These are phyloP conservation scores for Hyperoplus lanceolatus DNA, from an alignment of 2,797 vertebrate species.

Conservation along the genomic window DNA sequence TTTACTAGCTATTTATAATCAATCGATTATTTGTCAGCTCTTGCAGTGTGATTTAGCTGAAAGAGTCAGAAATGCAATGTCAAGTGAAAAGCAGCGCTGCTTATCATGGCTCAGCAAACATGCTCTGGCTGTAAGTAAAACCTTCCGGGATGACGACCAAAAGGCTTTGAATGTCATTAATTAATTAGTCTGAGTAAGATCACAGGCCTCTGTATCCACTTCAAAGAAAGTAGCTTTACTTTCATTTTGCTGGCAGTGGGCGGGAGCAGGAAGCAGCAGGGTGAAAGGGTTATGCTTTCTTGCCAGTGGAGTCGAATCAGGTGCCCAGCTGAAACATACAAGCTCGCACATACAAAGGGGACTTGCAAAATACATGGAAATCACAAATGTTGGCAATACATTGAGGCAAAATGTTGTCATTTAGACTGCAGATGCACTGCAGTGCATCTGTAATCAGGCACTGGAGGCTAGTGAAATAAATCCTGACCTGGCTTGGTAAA, in stretches of 20 bases:
- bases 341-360: conserved; percentile 20
- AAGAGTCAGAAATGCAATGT: conserved; percentile 12
- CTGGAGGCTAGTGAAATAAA: conserved; percentile 44
- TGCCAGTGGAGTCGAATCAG: conserved; percentile 26
- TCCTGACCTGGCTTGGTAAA: conserved; percentile 35
- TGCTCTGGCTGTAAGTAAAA: conserved; percentile 51
- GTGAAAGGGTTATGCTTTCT: neutral
- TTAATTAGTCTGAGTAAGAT: conserved; percentile 65
- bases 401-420: conserved; percentile 17
- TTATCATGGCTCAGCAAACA: conserved; percentile 34
- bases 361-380: conserved; percentile 33
- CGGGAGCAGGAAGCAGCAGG: conserved; percentile 1
- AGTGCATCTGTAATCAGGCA: conserved; percentile 45
- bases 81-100: conserved; percentile 25
- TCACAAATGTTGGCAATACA: conserved; percentile 16
- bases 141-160: conserved; percentile 49
- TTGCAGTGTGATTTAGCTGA: too few relatives aligned
- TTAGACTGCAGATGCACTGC: conserved; percentile 36
- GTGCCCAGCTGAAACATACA: conserved; percentile 14
- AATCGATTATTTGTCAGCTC: too few relatives aligned
- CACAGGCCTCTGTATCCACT: conserved; percentile 58
- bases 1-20: too few relatives aligned
- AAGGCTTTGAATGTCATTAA: conserved; percentile 70
- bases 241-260: conserved; percentile 59
- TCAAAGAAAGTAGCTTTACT: conserved; percentile 68